A percentile compares a stretch with the other conserved stretches of the same genome.
phyloP scores from a whole-genome alignment of 2,113 vertebrate genomes.

The Notothenia rossii region DNA sequence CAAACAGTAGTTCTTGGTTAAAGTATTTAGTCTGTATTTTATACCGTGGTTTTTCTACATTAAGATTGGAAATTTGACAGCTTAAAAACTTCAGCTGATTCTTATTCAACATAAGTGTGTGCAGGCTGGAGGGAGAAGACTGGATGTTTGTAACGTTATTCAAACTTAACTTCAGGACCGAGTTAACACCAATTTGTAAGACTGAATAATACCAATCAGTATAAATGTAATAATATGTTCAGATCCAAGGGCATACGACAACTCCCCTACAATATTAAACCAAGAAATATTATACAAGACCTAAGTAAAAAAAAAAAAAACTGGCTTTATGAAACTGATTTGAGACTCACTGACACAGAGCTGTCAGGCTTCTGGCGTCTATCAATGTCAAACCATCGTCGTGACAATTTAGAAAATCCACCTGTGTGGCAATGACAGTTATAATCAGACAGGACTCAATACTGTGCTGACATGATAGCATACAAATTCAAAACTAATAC shows the following conservation, averaged over 20 bases:
- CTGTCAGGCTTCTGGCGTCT: neutral
- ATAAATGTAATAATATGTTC: neutral
- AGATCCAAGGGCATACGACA: neutral
- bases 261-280: neutral
- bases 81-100: neutral
- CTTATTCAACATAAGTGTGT: neutral
- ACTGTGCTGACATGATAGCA: neutral
- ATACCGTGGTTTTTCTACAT: neutral
- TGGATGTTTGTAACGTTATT: neutral
- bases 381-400: neutral
- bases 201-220: neutral
- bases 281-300: neutral
- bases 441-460: neutral
- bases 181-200: neutral
- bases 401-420: neutral
- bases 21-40: too few relatives aligned
- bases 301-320: neutral
- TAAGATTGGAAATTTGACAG: constrained; percentile 1
- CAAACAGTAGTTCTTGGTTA: too few relatives aligned
- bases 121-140: neutral
- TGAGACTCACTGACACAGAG: too few relatives aligned
- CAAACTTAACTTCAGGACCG: neutral
- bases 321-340: too few relatives aligned
- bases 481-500: neutral
- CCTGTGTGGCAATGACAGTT: neutral